Base-by-base conservation (phyloP, 2,888 invertebrate genomes). In the Molanna angustata region DNA sequence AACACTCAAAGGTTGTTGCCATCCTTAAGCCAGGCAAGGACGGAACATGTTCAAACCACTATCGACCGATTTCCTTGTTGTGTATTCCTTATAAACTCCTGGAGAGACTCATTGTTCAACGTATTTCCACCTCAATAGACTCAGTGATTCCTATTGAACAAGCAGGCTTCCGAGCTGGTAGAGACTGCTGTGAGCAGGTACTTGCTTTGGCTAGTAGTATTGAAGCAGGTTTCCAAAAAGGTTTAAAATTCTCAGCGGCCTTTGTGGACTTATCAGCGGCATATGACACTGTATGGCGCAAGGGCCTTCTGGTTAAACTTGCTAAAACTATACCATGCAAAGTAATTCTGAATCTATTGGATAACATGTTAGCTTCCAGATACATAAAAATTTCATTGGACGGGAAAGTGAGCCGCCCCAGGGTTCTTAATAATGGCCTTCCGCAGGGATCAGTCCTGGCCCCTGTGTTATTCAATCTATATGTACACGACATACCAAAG, bases 81-180 rank as follows among this genome's bases (percentile, higher is more conserved):
- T 39, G 39, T 17, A 18, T 39, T 39, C 39, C 39, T 14, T 39
- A 39, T 17, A 39, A 39, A 18, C 39, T 39, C 17, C 39, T 39
- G 39, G 39, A 39, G 39, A 39, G 39, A 39, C 39, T 39, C 39
- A 39, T 17, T 17, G 17, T 39, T 7, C 39, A 39, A 14, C 39
- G 39, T 6, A 39, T 39, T 18, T 17, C 39, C 39, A 39, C 39
- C 39, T 39, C 39, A 39, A 39, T 39, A 39, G 39, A 39, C n/a
- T 16, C 39, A 39, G 39, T 39, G 39, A 39, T 39, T 39, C 39
- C 39, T 17, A 39, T 39, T 39, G 39, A 39, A 18, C 39, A 39
- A 18, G 39, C 39, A 17, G 39, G 39, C n/a, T 13, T 17, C 18
- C 39, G n/a, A n/a, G n/a, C n/a, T n/a, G n/a, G n/a, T n/a, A n/a